Conservation (phyloP, 2,888 invertebrate genomes). For the Parascotia fuliginaria region DNA sequence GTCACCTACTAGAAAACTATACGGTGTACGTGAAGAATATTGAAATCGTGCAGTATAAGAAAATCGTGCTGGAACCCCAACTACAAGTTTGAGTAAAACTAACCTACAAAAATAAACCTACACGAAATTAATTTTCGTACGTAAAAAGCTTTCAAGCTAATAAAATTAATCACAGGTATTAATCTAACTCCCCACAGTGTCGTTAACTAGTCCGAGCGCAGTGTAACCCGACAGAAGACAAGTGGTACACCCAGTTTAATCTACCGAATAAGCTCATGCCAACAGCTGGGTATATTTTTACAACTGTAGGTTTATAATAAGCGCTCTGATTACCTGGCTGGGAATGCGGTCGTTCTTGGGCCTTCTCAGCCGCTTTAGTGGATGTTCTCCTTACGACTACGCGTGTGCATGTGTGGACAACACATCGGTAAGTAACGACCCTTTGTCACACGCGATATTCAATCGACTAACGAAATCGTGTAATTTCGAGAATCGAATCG, state of each 20-base stretch:
- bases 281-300: conserved; percentile 67
- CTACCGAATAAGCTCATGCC: conserved; percentile 79
- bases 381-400: conserved; percentile 86
- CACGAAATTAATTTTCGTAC: conserved; percentile 27
- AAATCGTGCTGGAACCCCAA: conserved; percentile 69
- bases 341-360: conserved; percentile 86
- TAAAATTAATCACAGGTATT: conserved; percentile 45
- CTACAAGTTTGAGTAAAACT: conserved; percentile 51
- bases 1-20: conserved; percentile 60
- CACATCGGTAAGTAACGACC: conserved; percentile 80
- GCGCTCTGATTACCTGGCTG: conserved; percentile 85
- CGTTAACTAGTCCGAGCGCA: conserved; percentile 62
- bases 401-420: conserved; percentile 85
- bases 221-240: conserved; percentile 69
- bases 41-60: conserved; percentile 71
- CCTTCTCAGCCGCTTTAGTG: conserved; percentile 86
- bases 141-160: conserved; percentile 43
- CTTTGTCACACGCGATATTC: conserved; percentile 61
- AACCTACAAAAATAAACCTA: conserved; percentile 53
- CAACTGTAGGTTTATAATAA: conserved; percentile 69
- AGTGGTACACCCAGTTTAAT: conserved; percentile 60
- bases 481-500: conserved; percentile 13
- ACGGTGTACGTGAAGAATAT: conserved; percentile 58
- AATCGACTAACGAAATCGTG: conserved; percentile 59
- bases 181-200: conserved; percentile 35